These are phyloP conservation scores for Hirtodrosophila confusa DNA, from an alignment of 2,888 invertebrate species.

Conservation along the genomic window DNA sequence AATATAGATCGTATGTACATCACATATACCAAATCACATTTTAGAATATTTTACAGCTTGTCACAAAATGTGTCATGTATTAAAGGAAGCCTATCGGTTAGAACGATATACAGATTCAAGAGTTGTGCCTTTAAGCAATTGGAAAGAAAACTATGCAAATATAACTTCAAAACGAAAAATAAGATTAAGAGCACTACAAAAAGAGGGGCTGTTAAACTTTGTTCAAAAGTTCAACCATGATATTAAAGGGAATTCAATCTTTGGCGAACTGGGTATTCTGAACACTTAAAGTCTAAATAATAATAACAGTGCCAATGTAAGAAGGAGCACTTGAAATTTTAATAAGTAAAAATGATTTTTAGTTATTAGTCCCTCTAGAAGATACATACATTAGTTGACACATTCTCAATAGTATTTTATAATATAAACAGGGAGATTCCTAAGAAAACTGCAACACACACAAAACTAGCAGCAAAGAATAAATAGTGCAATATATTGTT, in stretches of 20 bases:
- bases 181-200: too few species aligned
- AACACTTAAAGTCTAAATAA: background rate
- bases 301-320: conserved; percentile 30
- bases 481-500: conserved; percentile 39
- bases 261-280: background rate
- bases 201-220: too few species aligned
- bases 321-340: conserved; percentile 25
- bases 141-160: too few species aligned
- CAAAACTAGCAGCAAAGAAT: conserved; percentile 23
- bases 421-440: conserved; percentile 24
- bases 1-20: too few species aligned
- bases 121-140: too few species aligned
- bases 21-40: too few species aligned
- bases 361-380: conserved; percentile 9
- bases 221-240: too few species aligned
- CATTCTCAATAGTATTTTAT: conserved; percentile 59
- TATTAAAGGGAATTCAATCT: background rate
- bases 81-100: too few species aligned
- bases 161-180: too few species aligned
- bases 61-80: too few species aligned
- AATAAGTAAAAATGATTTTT: conserved; percentile 19
- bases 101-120: too few species aligned
- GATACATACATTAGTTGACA: conserved; percentile 19
- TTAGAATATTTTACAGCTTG: too few species aligned
- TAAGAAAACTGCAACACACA: conserved; percentile 22